Conservation (phyloP, 2,888 invertebrate genomes). For the Abrostola tripartita region DNA sequence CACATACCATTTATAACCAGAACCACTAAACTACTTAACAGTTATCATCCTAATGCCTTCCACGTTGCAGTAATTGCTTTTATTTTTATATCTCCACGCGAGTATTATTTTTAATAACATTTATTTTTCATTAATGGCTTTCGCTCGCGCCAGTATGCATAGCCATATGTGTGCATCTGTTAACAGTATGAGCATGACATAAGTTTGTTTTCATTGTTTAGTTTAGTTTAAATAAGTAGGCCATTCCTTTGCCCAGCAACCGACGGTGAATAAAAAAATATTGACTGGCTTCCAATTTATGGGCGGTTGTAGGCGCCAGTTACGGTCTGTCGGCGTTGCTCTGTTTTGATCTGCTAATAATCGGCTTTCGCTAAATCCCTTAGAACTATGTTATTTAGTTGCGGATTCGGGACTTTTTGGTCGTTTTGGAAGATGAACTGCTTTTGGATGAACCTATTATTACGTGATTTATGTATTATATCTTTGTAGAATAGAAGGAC, state of each 20-base stretch:
- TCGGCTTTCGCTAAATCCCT: constrained; percentile 40
- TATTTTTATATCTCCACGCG: constrained; percentile 26
- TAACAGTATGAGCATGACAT: constrained; percentile 55
- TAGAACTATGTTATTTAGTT: constrained; percentile 22
- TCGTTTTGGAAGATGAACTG: not conserved
- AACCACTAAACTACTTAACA: constrained; percentile 7
- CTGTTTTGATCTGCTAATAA: constrained; percentile 30
- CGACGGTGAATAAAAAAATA: constrained; percentile 53
- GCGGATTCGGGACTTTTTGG: constrained; percentile 23
- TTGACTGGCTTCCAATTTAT: constrained; percentile 37
- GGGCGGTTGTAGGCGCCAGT: constrained; percentile 47
- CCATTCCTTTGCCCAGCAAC: constrained; percentile 49
- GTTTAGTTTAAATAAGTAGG: constrained; percentile 44
- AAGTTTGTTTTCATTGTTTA: constrained; percentile 65
- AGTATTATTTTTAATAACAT: constrained; percentile 26
- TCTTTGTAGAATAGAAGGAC: not conserved
- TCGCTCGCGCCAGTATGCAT: constrained; percentile 40
- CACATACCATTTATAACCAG: constrained; percentile 1
- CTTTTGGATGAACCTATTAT: not conserved
- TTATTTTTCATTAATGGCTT: constrained; percentile 38
- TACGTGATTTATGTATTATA: not conserved
- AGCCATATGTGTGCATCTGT: constrained; percentile 72
- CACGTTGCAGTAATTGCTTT: constrained; percentile 34
- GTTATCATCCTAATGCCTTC: constrained; percentile 16
- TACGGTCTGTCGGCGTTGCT: constrained; percentile 28